Percentiles rank a stretch among this genome's conserved stretches.
Conservation (phyloP, 2,888 invertebrate species). For the Aporophyla lueneburgensis region DNA sequence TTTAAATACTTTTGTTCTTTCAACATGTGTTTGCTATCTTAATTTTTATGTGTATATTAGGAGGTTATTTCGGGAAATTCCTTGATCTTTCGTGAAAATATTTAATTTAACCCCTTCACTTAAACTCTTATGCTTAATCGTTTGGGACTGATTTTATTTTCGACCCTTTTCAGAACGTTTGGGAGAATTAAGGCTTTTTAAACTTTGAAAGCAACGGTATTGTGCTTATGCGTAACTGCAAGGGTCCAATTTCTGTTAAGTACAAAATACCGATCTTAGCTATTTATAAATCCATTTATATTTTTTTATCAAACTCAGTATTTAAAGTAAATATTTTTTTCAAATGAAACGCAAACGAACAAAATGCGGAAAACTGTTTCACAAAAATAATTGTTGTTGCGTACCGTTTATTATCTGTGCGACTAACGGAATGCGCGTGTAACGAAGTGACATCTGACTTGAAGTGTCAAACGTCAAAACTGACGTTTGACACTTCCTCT, state of each 20-base stretch:
- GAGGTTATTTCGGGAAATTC: not conserved
- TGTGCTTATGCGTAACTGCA: not conserved
- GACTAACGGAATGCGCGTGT: no score
- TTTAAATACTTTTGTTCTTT: not conserved
- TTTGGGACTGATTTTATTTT: not conserved
- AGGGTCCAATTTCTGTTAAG: not conserved
- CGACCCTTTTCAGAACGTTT: not conserved
- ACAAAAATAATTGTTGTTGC: not conserved
- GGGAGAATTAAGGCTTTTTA: not conserved
- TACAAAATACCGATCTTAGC: not conserved
- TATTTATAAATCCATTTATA: no score
- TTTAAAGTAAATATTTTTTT: not conserved
- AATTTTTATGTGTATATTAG: not conserved
- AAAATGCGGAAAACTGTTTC: not conserved
- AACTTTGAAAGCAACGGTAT: not conserved
- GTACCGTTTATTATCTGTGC: no score
- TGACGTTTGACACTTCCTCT: no score
- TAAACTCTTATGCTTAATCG: not conserved
- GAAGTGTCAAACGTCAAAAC: no score
- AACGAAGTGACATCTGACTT: no score
- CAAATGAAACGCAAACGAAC: not conserved
- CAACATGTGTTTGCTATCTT: not conserved
- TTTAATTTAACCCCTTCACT: not conserved
- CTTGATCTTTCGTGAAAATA: not conserved
- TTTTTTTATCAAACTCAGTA: not conserved